phyloP scores from a whole-genome alignment of 1,140 invertebrate species.

The Zaprionus africanus region DNA sequence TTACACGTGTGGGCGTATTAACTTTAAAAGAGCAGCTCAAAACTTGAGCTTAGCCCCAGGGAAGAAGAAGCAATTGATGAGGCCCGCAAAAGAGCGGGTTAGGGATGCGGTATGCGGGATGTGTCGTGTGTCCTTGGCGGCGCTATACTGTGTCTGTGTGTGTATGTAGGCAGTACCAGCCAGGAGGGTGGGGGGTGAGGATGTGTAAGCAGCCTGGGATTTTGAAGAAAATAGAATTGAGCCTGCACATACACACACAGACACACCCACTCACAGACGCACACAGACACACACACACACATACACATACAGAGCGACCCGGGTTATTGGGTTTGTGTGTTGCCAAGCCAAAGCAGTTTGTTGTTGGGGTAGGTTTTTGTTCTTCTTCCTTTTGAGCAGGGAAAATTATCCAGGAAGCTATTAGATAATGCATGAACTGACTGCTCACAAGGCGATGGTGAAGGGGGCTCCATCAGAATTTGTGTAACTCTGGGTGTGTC shows the following conservation, averaged over 20 bases:
- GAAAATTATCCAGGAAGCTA: conserved; percentile 63
- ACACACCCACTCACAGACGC: conserved; percentile 11
- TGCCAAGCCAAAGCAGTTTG: conserved; percentile 51
- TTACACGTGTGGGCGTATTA: conserved; percentile 41
- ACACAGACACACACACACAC: conserved; percentile 22
- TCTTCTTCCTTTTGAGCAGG: conserved; percentile 16
- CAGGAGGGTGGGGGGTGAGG: neutral
- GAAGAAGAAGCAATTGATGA: conserved; percentile 17
- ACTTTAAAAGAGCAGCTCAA: conserved; percentile 55
- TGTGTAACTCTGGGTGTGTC: conserved; percentile 28
- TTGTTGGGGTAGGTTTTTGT: conserved; percentile 85
- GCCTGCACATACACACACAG: conserved; percentile 39
- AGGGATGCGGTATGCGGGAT: conserved; percentile 34
- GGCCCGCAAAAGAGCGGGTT: neutral
- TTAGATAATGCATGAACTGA: conserved; percentile 67
- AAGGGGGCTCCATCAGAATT: conserved; percentile 1
- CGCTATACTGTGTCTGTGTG: conserved; percentile 36
- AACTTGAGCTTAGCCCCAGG: conserved; percentile 41
- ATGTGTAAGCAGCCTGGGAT: conserved; percentile 58
- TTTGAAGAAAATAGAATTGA: conserved; percentile 63
- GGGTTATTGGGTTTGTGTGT: conserved; percentile 27
- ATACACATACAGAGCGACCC: conserved; percentile 17
- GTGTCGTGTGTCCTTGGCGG: conserved; percentile 65
- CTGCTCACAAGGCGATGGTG: neutral
- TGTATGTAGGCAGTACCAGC: neutral